Base-by-base conservation (phyloP, 2,797 vertebrate genomes). In the Cichlasoma orientale region DNA sequence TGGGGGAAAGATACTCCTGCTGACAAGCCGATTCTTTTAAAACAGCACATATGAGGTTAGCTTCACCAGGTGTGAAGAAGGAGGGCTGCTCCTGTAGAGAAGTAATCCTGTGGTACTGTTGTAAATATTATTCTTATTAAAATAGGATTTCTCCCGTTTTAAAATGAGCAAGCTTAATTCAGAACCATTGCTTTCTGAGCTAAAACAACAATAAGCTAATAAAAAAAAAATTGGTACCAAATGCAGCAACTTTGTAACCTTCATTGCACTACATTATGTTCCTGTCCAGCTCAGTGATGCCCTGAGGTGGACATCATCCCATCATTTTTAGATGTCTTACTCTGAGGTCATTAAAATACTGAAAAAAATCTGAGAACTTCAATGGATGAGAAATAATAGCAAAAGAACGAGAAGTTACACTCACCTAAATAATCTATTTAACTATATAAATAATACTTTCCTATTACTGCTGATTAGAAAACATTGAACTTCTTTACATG, bases 21-120 rank as follows among this genome's bases (percentile, higher is more conserved):
- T 78, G 81, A 74, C 77, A 84, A 76, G 57, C 53, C n/a, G 50
- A 61, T 74, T 77, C 23, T 71, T 78, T 36, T 10, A 75, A 52
- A 21, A 61, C 59, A 47, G 38, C 54, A 57, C 14, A 38, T 71
- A 44, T 59, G 66, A 72, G 53, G 31, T 57, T 76, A 74, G 23
- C 54, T 61, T 57, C 21, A 58, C 50, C 71, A 59, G 74, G 72
- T 74, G 74, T 41, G 23, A 38, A 63, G 59, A 59, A 6, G 6
- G 59, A 27, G 1, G 58, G 9, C 27, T 61, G 14, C 21, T 47
- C 8, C 9, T 44, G 54, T 36, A 47, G 47, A 55, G 12, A 25
- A 57, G 21, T 5, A 23, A 3, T 29, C 5, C 4, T 44, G 55
- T 58, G 19, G 19, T 47, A 16, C 23, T 47, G 44, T 27, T 66